A percentile compares a stretch with the other conserved stretches of the same genome.
Evolutionary conservation across 2,113 vertebrate genomes (phyloP).

Genomic region (Miniopterus natalensis): DNA sequence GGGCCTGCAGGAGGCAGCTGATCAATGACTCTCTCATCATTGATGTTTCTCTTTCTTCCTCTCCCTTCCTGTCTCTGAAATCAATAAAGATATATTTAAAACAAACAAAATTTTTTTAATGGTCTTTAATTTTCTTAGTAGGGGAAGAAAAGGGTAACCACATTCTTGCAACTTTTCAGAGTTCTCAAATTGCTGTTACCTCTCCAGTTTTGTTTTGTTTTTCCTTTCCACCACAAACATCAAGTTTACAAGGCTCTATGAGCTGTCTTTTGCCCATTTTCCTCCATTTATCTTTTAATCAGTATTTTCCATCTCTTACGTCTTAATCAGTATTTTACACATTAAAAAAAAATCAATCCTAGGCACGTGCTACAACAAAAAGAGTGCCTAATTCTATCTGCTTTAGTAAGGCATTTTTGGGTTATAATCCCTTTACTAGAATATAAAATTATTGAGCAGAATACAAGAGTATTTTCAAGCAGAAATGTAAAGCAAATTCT

Average conservation of each 20-base stretch:
- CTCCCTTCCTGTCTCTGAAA: too few species aligned
- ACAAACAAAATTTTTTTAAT: background rate
- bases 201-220: background rate
- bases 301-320: background rate
- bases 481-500: slow-evolving; percentile 31
- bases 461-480: slow-evolving; percentile 13
- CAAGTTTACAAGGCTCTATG: background rate
- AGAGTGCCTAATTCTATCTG: background rate
- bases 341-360: background rate
- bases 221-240: background rate
- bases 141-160: background rate
- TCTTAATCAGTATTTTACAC: background rate
- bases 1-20: too few species aligned
- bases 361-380: background rate
- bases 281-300: slow-evolving; percentile 15
- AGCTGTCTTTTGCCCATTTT: background rate
- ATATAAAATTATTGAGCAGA: background rate
- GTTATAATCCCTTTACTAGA: background rate
- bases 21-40: too few species aligned
- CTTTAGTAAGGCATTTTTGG: slow-evolving; percentile 3
- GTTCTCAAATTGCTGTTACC: background rate
- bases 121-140: background rate
- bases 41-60: too few species aligned
- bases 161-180: background rate
- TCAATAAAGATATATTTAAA: too few species aligned